Evolutionary conservation across 2,113 vertebrate genomes (phyloP).

Genomic region (Leptocoma aspasia): DNA sequence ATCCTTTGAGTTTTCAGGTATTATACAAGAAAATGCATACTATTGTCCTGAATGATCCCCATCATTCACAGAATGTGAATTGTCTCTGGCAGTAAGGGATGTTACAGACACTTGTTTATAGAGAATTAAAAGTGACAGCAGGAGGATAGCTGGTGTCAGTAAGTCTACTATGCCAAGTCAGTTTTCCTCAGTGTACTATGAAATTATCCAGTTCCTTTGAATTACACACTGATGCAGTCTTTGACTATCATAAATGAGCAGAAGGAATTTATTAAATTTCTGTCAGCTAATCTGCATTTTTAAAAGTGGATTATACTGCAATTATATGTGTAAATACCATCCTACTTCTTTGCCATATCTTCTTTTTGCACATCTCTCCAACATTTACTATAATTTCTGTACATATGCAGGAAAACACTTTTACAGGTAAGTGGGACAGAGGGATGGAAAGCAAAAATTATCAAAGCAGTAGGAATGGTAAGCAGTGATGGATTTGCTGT

Average conservation of each 20-base stretch:
- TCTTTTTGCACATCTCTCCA: neutral
- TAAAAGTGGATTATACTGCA: neutral
- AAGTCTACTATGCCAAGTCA: neutral
- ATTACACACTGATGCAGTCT: neutral
- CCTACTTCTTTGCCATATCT: neutral
- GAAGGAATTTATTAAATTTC: constrained; percentile 37
- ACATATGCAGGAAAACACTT: neutral
- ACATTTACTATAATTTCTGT: neutral
- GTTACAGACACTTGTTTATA: neutral
- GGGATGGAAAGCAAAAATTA: neutral
- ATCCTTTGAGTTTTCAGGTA: neutral
- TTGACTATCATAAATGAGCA: constrained; percentile 23
- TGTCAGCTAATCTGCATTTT: neutral
- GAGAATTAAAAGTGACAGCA: neutral
- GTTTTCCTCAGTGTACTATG: neutral
- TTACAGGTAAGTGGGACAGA: neutral
- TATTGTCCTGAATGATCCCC: neutral
- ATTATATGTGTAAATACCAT: neutral
- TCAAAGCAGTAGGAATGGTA: neutral
- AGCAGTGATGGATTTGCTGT: neutral
- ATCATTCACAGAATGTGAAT: neutral
- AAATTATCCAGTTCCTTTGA: constrained; percentile 12
- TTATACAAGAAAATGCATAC: neutral
- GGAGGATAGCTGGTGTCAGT: neutral
- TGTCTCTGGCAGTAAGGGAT: neutral